Base-by-base conservation (phyloP, 2,888 invertebrate species). In the Archips crataeganus region DNA sequence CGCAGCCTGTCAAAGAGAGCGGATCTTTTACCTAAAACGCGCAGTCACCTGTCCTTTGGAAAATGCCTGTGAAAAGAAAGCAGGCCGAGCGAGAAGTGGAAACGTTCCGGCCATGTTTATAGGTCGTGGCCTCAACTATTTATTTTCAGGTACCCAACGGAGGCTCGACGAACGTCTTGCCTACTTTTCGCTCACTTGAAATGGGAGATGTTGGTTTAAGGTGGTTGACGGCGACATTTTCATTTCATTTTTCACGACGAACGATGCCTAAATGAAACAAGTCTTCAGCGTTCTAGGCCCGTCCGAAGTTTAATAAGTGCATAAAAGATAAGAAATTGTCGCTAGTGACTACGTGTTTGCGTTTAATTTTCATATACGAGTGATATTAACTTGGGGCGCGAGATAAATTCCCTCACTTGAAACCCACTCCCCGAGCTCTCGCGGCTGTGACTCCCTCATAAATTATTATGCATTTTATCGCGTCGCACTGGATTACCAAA, bases 21-120 rank as follows among this genome's bases (percentile, higher is more conserved):
- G 77, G 75, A 74, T 74, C 79, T 80, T 82, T 85, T 76, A 78
- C 80, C 79, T 75, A 82, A 86, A 87, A 80, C 78, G 89, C 88
- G 75, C 78, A 86, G 87, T 91, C 90, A 89, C 83, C 79, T 81
- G 77, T 77, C 84, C 84, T 87, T 88, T 87, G 84, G 86, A 82
- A 82, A 82, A 79, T 75, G 78, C 80, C 64, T 80, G 76, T 88
- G 85, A 85, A 90, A 87, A 85, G 88, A 87, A 87, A 87, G 80
- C 83, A 79, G 83, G 83, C 76, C 82, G 79, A 78, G 77, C 81
- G 82, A 84, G 83, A 81, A 84, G 83, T 84, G 81, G 80, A 80
- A 81, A 84, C 82, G 83, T 81, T 66, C 77, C 77, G 72, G 77
- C 75, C 70, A 72, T 81, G 82, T 85, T 85, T 84, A 78, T 85